phyloP scores from a whole-genome alignment of 2,113 vertebrate species.

The Progne subis region DNA sequence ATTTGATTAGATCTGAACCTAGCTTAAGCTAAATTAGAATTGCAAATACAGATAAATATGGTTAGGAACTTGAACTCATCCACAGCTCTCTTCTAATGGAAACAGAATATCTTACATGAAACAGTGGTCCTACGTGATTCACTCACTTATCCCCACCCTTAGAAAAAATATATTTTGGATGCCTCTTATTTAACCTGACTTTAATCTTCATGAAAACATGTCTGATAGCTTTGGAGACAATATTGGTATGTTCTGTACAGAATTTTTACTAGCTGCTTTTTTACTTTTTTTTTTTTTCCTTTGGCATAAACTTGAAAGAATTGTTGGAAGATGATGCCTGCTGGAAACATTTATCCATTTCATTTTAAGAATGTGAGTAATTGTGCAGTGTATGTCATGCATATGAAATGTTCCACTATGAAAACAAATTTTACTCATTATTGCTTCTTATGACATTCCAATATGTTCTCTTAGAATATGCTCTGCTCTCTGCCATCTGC shows the following conservation, averaged over 20 bases:
- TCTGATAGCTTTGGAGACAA: constrained; percentile 57
- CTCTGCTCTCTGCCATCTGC: neutral
- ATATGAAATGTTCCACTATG: constrained; percentile 50
- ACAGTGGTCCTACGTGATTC: neutral
- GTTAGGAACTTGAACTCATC: neutral
- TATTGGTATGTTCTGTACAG: constrained; percentile 36
- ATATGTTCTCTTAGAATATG: neutral
- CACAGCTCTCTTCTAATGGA: neutral
- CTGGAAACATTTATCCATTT: constrained; percentile 62
- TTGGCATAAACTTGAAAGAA: constrained; percentile 62
- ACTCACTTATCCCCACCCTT: constrained; percentile 1
- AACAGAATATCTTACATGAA: neutral
- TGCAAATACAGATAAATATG: neutral
- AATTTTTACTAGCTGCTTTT: constrained; percentile 34
- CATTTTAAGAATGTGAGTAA: constrained; percentile 60
- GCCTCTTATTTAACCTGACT: constrained; percentile 47
- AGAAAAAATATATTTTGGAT: constrained; percentile 50
- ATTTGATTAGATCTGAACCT: neutral
- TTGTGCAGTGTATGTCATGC: constrained; percentile 25
- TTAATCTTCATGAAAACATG: constrained; percentile 47
- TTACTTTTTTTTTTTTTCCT: neutral
- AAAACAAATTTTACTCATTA: constrained; percentile 49
- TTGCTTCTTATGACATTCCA: constrained; percentile 40
- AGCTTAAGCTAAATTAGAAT: neutral
- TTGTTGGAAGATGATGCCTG: constrained; percentile 47